Base-by-base conservation (phyloP, 2,888 invertebrate species). In the Choreutis nemorana region DNA sequence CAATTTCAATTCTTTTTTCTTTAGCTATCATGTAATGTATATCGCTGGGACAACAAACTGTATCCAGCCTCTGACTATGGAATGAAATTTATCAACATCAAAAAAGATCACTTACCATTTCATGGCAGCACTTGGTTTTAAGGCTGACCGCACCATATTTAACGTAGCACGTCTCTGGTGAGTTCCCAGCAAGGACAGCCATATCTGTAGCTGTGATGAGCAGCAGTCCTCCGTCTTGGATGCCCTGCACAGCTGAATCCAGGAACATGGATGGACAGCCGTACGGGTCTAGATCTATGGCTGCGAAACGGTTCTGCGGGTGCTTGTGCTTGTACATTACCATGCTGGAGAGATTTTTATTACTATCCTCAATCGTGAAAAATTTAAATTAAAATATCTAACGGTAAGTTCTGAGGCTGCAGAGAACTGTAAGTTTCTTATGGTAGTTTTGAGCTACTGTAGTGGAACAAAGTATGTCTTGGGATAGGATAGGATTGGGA, bases 141-240 rank as follows among this genome's bases (percentile, higher is more conserved):
- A 97, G 63, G 1, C 97, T 91, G 32, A 96, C 78, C 1, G 96
- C 86, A 0, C 97, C 97, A 58, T 99, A 99, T 77, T 97, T 97
- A 5, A 87, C 84, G 46, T 87, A 87, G 58, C 97, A 97, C 0
- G 97, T 92, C 68, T 99, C 98, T 0, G 95, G 91, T 0, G 91
- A 85, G 71, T 97, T 97, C 0, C 99, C 99, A 32, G 97, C 97
- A 25, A 99, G 65, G 0, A 97, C 90, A 0, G 90, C 94, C 92
- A 97, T 94, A 62, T 99, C 99, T 0, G 99, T 99, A 14, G 97
- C 97, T 0, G 99, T 99, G 0, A 99, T 87, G 44, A 97, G 83
- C 15, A 99, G 67, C 14, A 99, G 56, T 0, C 98, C 98, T 8
- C 91, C 90, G 41, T 91, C 87, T 26, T 82, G 81, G 0, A 93